Base-by-base conservation (phyloP, 2,888 invertebrate genomes). In the Carcina quercana region DNA sequence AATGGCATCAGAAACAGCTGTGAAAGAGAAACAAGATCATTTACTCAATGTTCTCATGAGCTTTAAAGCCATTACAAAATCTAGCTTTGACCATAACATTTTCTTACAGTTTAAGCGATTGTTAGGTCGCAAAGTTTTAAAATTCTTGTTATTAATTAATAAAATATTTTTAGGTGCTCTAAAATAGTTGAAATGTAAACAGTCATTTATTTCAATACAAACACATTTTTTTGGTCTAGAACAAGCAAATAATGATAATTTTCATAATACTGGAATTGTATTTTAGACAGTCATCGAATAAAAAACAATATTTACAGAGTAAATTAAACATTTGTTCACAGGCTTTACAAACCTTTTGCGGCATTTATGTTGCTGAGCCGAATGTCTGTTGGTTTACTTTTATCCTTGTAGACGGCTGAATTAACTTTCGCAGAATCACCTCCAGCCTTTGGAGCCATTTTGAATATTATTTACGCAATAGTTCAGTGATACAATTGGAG, bases 1-100 rank as follows among this genome's bases (percentile, higher is more conserved):
- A 59, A 99, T 95, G 8, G 98, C 98, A 95, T 98, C 96, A 43
- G 97, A 95, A 32, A 99, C 97, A 83, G 98, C 98, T 97, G 78
- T 38, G 89, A 86, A 28, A 34, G 17, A 42, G 39, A 45, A 32
- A 31, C n/a, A n/a, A n/a, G n/a, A n/a, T n/a, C n/a, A n/a, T n/a
- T n/a, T n/a, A 27, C 17, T 13, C n/a, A n/a, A n/a, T n/a, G n/a
- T n/a, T n/a, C n/a, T n/a, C n/a, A n/a, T n/a, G n/a, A n/a, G n/a
- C n/a, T n/a, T n/a, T n/a, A n/a, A n/a, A n/a, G n/a, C n/a, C n/a
- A n/a, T n/a, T n/a, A n/a, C n/a, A n/a, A n/a, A n/a, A n/a, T n/a
- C n/a, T n/a, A n/a, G n/a, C n/a, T n/a, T n/a, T n/a, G n/a, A n/a
- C n/a, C n/a, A n/a, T n/a, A n/a, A n/a, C n/a, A n/a, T n/a, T n/a